Evolutionary conservation across 1,140 invertebrate genomes (phyloP), one percentile per base, ranked within the genome.

Genomic region (Drosophila bocki): DNA sequence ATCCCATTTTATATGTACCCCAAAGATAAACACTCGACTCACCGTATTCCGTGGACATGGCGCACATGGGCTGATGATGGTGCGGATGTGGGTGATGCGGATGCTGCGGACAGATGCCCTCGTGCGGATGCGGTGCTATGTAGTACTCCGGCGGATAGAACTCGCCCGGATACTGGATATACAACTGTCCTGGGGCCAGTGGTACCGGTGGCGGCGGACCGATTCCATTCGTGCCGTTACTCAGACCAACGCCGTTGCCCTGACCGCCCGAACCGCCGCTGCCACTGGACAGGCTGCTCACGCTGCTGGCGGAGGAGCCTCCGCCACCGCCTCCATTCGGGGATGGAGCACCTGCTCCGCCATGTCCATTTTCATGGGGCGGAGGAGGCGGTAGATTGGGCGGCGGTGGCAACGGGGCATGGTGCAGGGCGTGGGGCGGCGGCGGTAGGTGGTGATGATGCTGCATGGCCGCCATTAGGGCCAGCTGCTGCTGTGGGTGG

Each of bases 61-160:
- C 88, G 84, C 91, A 92, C 84, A 92, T 91, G 54, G 87, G 80
- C 82, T 91, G 87, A 57, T 91, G 85, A 42, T 90, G 87, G 60
- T 91, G 86, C 67, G 88, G 82, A 47, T 91, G 75, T 69, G 83
- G 88, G 64, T 91, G 88, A 74, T 92, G 91, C 47, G 90, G 86
- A 78, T 92, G 91, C 61, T 92, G 91, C 39, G 91, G 91, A 76
- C 91, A 92, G 42, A 92, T 92, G n/a, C 85, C 88, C 61, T 92
- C 91, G 62, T 91, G 83, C 56, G 91, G 88, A 79, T 92, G 88
- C 17, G 91, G 91, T 22, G 91, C 85, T 8, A 92, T 85, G 50
- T 91, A 92, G 74, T 92, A 91, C 57, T 92, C 91, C 48, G 91
- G 75, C 53, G 91, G 91, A 92, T 83, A 92, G 53, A 91, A 92